These are phyloP conservation scores for Adineta ricciae DNA, from an alignment of 2,888 invertebrate genomes.

Conservation along the genomic window DNA sequence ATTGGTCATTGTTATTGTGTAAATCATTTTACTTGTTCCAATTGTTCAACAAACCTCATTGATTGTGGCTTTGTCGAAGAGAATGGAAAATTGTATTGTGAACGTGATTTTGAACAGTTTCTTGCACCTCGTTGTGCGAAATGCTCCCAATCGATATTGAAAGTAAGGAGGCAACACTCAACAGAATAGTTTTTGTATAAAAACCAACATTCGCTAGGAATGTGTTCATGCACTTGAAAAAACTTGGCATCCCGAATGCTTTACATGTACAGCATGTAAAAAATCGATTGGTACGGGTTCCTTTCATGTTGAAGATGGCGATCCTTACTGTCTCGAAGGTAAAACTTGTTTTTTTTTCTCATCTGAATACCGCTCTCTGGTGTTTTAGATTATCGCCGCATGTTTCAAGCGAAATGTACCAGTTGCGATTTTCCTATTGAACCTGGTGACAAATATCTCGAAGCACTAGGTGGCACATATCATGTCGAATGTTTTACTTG, in stretches of 20 bases:
- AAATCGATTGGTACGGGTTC: slow-evolving; percentile 86
- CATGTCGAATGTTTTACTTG: slow-evolving; percentile 99
- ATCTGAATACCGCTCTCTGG: too few relatives aligned
- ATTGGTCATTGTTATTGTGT: slow-evolving; percentile 97
- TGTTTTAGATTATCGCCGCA: slow-evolving; percentile 98
- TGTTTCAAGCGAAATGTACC: slow-evolving; percentile 96
- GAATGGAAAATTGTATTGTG: slow-evolving; percentile 87
- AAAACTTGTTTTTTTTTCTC: slow-evolving; percentile 51
- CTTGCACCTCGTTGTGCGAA: slow-evolving; percentile 89
- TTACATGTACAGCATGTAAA: slow-evolving; percentile 63
- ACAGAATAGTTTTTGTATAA: not conserved
- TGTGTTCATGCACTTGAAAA: slow-evolving; percentile 94
- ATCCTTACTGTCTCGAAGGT: slow-evolving; percentile 67
- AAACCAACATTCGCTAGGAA: slow-evolving; percentile 57
- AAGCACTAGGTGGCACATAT: slow-evolving; percentile 93
- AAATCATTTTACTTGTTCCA: slow-evolving; percentile 90
- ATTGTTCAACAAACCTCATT: slow-evolving; percentile 77
- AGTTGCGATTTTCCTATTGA: slow-evolving; percentile 97
- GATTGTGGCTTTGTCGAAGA: slow-evolving; percentile 98
- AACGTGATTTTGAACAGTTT: slow-evolving; percentile 89
- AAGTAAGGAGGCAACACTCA: slow-evolving; percentile 56
- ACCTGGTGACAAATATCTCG: slow-evolving; percentile 92
- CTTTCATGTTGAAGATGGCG: slow-evolving; percentile 90
- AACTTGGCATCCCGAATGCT: slow-evolving; percentile 95
- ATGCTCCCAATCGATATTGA: slow-evolving; percentile 84